Percentiles rank a stretch among this genome's conserved stretches.
Evolutionary conservation across 2,797 vertebrate species (phyloP).

Genomic region (Nasua narica): DNA sequence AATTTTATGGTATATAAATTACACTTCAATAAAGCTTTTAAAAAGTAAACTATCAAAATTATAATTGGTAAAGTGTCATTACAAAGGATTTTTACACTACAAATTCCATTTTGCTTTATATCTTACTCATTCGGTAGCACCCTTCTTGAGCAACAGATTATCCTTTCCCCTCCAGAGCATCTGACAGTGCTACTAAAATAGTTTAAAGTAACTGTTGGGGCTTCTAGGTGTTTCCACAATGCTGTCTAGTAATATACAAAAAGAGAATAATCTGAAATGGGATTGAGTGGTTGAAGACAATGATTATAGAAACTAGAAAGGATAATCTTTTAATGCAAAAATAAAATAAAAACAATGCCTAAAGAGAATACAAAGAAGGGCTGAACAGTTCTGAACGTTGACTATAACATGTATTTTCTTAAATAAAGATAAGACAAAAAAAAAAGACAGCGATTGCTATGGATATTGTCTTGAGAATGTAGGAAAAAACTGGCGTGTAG

Average conservation of each 20-base stretch:
- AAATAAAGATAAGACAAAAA: slow-evolving; percentile 18
- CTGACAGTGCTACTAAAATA: slow-evolving; percentile 7
- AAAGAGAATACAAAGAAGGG: slow-evolving; percentile 43
- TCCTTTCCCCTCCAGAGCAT: background rate
- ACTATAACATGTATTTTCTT: slow-evolving; percentile 2
- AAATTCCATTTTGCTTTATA: slow-evolving; percentile 13
- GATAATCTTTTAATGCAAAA: slow-evolving; percentile 17
- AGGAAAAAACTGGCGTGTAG: background rate
- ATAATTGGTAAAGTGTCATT: background rate
- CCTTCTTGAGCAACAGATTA: background rate
- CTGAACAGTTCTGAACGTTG: background rate
- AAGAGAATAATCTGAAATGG: slow-evolving; percentile 30
- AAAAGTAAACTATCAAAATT: slow-evolving; percentile 24
- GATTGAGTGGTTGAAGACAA: background rate
- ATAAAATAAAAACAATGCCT: background rate
- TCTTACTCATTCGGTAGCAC: background rate
- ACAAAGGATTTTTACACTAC: background rate
- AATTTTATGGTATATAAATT: background rate
- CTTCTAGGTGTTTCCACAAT: background rate
- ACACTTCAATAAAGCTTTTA: slow-evolving; percentile 1
- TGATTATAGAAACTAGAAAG: background rate
- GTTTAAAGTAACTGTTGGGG: background rate
- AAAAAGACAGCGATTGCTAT: background rate
- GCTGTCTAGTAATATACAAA: background rate
- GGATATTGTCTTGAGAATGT: background rate